Evolutionary conservation across 2,888 invertebrate species (phyloP).

Genomic region (Spicauda simplicius): DNA sequence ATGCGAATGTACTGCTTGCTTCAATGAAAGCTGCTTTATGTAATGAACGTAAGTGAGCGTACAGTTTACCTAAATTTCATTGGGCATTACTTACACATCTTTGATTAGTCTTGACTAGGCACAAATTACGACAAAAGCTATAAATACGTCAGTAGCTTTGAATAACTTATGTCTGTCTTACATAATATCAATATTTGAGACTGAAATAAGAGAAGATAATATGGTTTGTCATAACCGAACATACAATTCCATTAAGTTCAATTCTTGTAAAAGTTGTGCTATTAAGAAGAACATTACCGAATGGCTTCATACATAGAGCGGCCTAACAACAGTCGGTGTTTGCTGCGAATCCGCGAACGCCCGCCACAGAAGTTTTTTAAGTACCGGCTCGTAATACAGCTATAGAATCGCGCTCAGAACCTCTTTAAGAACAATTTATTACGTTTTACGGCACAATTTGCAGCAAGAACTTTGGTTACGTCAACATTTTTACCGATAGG

Average conservation of each 20-base stretch:
- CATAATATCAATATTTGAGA: no score
- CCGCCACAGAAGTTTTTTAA: conserved; percentile 15
- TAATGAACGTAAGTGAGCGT: not conserved
- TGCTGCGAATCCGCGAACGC: not conserved
- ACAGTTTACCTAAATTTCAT: no score
- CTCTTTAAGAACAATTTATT: conserved; percentile 7
- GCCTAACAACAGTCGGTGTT: not conserved
- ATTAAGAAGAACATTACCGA: not conserved
- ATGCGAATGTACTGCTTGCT: not conserved
- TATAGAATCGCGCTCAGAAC: conserved; percentile 7
- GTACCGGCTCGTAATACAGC: conserved; percentile 19
- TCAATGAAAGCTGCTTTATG: not conserved
- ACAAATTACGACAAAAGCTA: no score
- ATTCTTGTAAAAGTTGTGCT: not conserved
- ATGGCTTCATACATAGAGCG: not conserved
- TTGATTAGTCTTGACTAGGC: no score
- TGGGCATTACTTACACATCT: no score
- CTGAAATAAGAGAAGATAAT: no score
- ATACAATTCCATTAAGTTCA: not conserved
- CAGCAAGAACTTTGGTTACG: conserved; percentile 9
- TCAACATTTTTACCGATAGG: conserved; percentile 12
- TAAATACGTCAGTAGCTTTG: no score
- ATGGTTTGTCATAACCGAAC: not conserved
- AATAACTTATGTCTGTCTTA: no score
- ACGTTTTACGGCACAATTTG: conserved; percentile 1